These are phyloP conservation scores for Sesia apiformis DNA, from an alignment of 2,888 invertebrate species.

Conservation along the genomic window DNA sequence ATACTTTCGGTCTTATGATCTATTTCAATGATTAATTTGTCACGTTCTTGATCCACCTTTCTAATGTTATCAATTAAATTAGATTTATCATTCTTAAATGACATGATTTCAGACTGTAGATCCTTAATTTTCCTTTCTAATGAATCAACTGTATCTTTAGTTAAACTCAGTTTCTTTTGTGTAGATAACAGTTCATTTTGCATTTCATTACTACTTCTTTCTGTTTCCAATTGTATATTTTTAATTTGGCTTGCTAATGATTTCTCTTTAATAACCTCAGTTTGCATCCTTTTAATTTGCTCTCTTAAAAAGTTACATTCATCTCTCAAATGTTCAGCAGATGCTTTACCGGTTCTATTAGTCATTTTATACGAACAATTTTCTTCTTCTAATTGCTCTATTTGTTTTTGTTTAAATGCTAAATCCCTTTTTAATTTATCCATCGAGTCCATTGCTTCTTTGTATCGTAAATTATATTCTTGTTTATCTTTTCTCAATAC, in stretches of 20 bases:
- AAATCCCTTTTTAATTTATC: constrained; percentile 61
- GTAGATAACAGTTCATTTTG: constrained; percentile 78
- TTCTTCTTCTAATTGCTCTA: constrained; percentile 59
- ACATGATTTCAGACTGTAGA: constrained; percentile 74
- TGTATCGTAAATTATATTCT: constrained; percentile 51
- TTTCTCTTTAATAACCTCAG: constrained; percentile 64
- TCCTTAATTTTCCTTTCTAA: constrained; percentile 76
- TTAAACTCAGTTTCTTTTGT: constrained; percentile 77
- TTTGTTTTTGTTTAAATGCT: constrained; percentile 50
- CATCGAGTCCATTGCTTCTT: constrained; percentile 43
- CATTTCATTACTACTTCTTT: constrained; percentile 79
- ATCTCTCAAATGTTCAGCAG: constrained; percentile 52
- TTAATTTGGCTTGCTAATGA: constrained; percentile 72
- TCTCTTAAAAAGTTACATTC: constrained; percentile 60
- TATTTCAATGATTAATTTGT: constrained; percentile 77
- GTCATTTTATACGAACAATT: constrained; percentile 63
- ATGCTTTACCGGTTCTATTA: constrained; percentile 55
- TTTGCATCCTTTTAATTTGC: constrained; percentile 60
- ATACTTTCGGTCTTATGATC: constrained; percentile 83
- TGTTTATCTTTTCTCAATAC: constrained; percentile 53
- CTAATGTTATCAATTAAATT: constrained; percentile 77
- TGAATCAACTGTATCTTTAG: constrained; percentile 72
- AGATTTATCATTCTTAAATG: constrained; percentile 77
- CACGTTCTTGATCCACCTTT: constrained; percentile 82
- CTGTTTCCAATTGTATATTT: constrained; percentile 84